Base-by-base conservation (phyloP, 2,113 vertebrate genomes). In the Anguilla japonica region DNA sequence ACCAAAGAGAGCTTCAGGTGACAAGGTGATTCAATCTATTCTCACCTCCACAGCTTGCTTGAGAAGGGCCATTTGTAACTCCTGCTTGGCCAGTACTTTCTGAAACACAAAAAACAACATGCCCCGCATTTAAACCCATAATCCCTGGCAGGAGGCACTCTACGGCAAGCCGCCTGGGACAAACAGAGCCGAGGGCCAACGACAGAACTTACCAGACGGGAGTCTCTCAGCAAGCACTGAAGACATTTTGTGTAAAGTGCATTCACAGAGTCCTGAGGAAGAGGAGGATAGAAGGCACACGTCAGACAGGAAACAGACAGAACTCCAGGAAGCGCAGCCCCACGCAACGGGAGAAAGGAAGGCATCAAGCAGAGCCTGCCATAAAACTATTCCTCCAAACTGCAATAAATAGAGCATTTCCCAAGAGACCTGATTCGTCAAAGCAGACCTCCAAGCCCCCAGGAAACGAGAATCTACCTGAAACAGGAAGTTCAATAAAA, bases 1-100 rank as follows among this genome's bases (percentile, higher is more conserved):
- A 34, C 22, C 11, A 75, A 34, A 75, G 71, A 75, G n/a, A 13
- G 11, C 5, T 34, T 75, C 26, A 67, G 50, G 26, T n/a, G 26
- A n/a, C 7, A n/a, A 71, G 8, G 34, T 14, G 34, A 20, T 16
- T 41, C 15, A 15, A 71, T 87, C 1, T 13, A 80, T 81, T 83
- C 95, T 93, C 93, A 99, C 98, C 96, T 99, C 98, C 56, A 99
- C 98, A 0, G 98, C 98, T 94, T 99, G 98, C 89, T 99, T 99
- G 90, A 99, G 97, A 80, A 99, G 92, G 87, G 94, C 97, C 97
- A 99, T 98, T 94, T 99, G 98, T 81, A 96, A 92, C 90, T 98
- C 98, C 93, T 99, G 97, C 92, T 97, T 98, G 16, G 96, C 96
- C 86, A 98, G 95, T 89, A 97, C 89, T 91, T 97, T 98, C 98